These are phyloP conservation scores for Tethea ocularis DNA, from an alignment of 2,888 invertebrate genomes.

Conservation along the genomic window DNA sequence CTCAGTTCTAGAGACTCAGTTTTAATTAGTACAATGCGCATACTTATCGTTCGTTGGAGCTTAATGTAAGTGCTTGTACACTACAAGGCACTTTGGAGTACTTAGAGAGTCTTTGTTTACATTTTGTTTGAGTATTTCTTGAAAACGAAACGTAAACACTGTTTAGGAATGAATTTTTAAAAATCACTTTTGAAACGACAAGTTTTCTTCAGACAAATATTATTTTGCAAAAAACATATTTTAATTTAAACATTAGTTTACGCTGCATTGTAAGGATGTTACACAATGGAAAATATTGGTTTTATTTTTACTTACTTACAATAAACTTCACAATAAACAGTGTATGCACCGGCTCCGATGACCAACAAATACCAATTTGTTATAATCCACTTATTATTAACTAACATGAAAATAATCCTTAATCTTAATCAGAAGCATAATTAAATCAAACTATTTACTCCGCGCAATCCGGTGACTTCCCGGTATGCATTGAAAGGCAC, in stretches of 20 bases:
- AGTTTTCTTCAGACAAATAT: constrained; percentile 4
- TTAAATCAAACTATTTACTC: constrained; percentile 62
- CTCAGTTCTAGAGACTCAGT: constrained; percentile 47
- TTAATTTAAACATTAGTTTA: too few species aligned
- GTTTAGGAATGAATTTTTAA: neutral
- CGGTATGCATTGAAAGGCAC: constrained; percentile 60
- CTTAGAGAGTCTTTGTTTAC: constrained; percentile 44
- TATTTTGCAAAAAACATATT: neutral
- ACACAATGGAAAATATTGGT: too few species aligned
- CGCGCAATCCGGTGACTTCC: constrained; percentile 67
- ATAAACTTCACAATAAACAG: too few species aligned
- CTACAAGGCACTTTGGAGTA: constrained; percentile 39
- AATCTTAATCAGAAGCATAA: constrained; percentile 48
- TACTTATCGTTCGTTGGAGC: constrained; percentile 68
- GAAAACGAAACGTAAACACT: constrained; percentile 2
- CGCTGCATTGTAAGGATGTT: too few species aligned
- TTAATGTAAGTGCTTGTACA: constrained; percentile 51
- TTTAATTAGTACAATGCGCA: constrained; percentile 75
- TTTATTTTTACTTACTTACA: too few species aligned
- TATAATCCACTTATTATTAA: neutral
- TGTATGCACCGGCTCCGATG: too few species aligned
- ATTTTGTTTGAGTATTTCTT: constrained; percentile 36
- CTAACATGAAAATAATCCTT: neutral
- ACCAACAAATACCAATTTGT: too few species aligned
- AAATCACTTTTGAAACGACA: constrained; percentile 13